phyloP scores from a whole-genome alignment of 2,888 invertebrate species.

The Tenthredo distinguenda region DNA sequence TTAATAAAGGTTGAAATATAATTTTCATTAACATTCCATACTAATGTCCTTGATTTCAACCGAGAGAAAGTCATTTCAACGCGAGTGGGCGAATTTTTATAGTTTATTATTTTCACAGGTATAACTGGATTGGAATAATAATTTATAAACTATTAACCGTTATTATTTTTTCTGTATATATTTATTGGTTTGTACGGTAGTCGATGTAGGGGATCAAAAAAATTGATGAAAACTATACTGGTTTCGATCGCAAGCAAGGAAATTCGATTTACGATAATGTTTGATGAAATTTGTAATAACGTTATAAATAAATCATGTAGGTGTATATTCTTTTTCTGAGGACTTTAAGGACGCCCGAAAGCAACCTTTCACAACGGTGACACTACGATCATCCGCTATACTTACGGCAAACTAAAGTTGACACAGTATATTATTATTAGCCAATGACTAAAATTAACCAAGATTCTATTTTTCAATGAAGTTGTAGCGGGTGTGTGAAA shows the following conservation, averaged over 20 bases:
- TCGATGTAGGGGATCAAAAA: background rate
- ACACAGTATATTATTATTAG: constrained; percentile 23
- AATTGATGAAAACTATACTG: background rate
- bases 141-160: background rate
- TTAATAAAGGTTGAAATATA: background rate
- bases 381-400: background rate
- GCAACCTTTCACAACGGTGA: background rate
- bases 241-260: background rate
- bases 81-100: background rate
- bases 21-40: background rate
- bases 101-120: background rate
- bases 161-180: background rate
- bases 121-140: background rate
- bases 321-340: background rate
- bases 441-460: background rate
- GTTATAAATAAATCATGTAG: background rate
- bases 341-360: background rate
- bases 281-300: background rate
- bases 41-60: background rate
- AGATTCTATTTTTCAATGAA: constrained; percentile 6
- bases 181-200: background rate
- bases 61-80: background rate
- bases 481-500: background rate
- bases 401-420: constrained; percentile 15
- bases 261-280: background rate